Conservation (phyloP, 2,888 invertebrate genomes). For the Drosophila longiperda region DNA sequence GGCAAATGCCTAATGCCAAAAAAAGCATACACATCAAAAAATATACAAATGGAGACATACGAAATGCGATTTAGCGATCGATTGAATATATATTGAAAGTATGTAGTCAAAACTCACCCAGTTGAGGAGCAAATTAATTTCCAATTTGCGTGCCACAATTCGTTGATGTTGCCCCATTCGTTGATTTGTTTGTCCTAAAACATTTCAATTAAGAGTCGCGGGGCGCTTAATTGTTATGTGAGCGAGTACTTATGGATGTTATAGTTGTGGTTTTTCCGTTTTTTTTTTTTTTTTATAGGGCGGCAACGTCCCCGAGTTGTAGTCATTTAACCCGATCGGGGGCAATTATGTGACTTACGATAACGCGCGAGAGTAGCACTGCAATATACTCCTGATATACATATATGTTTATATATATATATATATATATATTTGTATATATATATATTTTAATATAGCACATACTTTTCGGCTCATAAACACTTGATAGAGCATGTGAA, state of each 20-base stretch:
- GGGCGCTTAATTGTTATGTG: conserved; percentile 63
- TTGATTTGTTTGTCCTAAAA: conserved; percentile 67
- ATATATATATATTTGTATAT: neutral
- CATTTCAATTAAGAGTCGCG: conserved; percentile 72
- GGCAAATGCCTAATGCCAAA: conserved; percentile 60
- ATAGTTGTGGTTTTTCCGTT: conserved; percentile 9
- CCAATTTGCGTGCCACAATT: conserved; percentile 47
- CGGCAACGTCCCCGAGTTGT: conserved; percentile 55
- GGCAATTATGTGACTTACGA: conserved; percentile 75
- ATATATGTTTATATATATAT: neutral
- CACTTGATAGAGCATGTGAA: conserved; percentile 50
- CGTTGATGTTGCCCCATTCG: conserved; percentile 14
- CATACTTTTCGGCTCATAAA: conserved; percentile 23
- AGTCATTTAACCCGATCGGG: conserved; percentile 79
- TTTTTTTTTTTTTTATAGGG: conserved; percentile 40
- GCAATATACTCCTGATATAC: conserved; percentile 20
- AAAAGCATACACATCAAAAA: conserved; percentile 4
- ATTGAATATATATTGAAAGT: conserved; percentile 3
- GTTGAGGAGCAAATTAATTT: conserved; percentile 45
- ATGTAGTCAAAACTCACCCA: conserved; percentile 53
- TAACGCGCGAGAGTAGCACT: conserved; percentile 52
- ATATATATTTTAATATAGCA: conserved; percentile 20
- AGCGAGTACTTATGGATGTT: conserved; percentile 35
- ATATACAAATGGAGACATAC: neutral
- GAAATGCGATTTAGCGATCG: neutral